These are phyloP conservation scores for Anticlea derivata DNA, from an alignment of 2,888 invertebrate species.

Conservation along the genomic window DNA sequence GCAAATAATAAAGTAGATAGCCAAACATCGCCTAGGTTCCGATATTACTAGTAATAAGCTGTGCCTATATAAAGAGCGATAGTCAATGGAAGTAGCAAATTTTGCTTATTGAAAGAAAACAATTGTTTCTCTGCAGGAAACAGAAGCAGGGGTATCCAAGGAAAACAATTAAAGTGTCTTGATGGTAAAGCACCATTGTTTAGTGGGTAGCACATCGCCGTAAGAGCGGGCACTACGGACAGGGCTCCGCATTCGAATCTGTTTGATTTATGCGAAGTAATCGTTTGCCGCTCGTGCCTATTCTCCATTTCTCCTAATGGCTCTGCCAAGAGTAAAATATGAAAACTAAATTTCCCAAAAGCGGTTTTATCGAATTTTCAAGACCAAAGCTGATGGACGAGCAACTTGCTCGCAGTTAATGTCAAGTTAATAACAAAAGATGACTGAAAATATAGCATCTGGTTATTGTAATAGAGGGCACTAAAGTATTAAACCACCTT, in stretches of 20 bases:
- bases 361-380: constrained; percentile 15
- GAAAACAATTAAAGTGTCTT: constrained; percentile 25
- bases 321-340: constrained; percentile 30
- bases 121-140: constrained; percentile 8
- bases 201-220: constrained; percentile 48
- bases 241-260: constrained; percentile 62
- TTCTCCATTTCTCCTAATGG: constrained; percentile 38
- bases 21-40: too few species aligned
- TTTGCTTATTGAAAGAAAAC: constrained; percentile 2
- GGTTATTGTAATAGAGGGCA: constrained; percentile 41
- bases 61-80: too few species aligned
- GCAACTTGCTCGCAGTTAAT: constrained; percentile 47
- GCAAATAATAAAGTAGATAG: too few species aligned
- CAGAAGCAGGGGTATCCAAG: constrained; percentile 9
- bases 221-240: constrained; percentile 49
- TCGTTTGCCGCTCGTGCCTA: constrained; percentile 51
- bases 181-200: constrained; percentile 21
- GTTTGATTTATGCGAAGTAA: constrained; percentile 68
- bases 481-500: constrained; percentile 45
- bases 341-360: constrained; percentile 32
- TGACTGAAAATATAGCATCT: constrained; percentile 45
- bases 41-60: too few species aligned
- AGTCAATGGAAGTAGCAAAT: neutral
- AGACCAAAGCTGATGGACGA: constrained; percentile 40
- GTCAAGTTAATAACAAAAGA: constrained; percentile 49